Percentiles rank a stretch among this genome's conserved stretches.
phyloP scores from a whole-genome alignment of 1,140 invertebrate species.

The Linepithema humile region DNA sequence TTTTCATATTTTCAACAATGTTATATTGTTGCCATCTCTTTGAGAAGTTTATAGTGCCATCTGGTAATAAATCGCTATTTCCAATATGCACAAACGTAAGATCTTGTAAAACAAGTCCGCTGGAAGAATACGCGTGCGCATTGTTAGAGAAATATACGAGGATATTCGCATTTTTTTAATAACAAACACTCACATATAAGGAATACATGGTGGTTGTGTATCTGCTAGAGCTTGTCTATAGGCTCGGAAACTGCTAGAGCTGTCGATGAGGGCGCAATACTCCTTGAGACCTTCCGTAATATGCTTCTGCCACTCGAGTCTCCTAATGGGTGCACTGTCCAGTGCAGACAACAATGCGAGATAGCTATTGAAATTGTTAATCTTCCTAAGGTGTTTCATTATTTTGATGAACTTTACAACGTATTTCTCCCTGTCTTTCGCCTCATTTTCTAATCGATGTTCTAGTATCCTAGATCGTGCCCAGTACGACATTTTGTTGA shows the following conservation, averaged over 20 bases:
- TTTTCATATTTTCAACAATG: slow-evolving; percentile 98
- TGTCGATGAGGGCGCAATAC: slow-evolving; percentile 98
- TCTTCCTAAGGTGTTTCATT: slow-evolving; percentile 98
- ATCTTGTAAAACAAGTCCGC: slow-evolving; percentile 98
- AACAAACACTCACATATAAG: slow-evolving; percentile 93
- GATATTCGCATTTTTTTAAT: neutral
- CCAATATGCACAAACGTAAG: slow-evolving; percentile 99
- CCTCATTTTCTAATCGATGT: slow-evolving; percentile 91
- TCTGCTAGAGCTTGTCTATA: slow-evolving; percentile 97
- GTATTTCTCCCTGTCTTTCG: slow-evolving; percentile 97
- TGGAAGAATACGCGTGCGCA: slow-evolving; percentile 83
- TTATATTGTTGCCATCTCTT: slow-evolving; percentile 99
- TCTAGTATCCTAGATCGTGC: slow-evolving; percentile 85
- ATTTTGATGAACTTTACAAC: slow-evolving; percentile 99
- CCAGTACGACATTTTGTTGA: slow-evolving; percentile 99
- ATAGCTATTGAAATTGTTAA: slow-evolving; percentile 99
- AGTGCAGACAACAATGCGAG: slow-evolving; percentile 97
- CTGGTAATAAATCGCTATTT: slow-evolving; percentile 94
- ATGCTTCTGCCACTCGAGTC: slow-evolving; percentile 97
- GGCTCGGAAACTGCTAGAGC: slow-evolving; percentile 96
- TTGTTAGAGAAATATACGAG: neutral
- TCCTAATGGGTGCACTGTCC: slow-evolving; percentile 97
- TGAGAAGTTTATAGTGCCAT: slow-evolving; percentile 97
- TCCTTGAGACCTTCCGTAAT: slow-evolving; percentile 97
- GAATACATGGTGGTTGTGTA: slow-evolving; percentile 98